Percentiles rank a stretch among this genome's conserved stretches.
phyloP scores from a whole-genome alignment of 2,113 vertebrate species.

The Oryzias javanicus region DNA sequence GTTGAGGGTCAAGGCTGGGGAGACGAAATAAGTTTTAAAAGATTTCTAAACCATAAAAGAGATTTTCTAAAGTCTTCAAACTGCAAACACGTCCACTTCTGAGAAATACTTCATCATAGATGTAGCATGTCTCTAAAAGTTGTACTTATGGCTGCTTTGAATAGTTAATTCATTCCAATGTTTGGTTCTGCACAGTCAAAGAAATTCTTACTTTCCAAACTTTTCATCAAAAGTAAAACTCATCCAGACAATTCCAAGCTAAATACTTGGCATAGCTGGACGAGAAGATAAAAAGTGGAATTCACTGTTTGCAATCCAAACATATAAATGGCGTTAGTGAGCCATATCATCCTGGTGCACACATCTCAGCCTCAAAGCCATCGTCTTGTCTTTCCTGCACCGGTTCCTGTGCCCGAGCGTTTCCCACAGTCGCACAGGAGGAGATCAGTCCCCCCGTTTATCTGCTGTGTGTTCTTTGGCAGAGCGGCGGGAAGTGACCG shows the following conservation, averaged over 20 bases:
- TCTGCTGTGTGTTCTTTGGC: constrained; percentile 89
- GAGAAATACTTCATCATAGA: too few species aligned
- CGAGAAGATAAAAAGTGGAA: constrained; percentile 27
- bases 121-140: too few species aligned
- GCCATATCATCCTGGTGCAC: constrained; percentile 45
- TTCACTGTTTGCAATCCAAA: constrained; percentile 54
- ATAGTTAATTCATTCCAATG: too few species aligned
- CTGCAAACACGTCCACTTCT: too few species aligned
- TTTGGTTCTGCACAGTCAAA: too few species aligned
- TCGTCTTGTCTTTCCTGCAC: constrained; percentile 65
- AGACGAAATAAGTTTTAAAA: too few species aligned
- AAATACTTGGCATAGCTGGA: constrained; percentile 24
- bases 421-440: constrained; percentile 82
- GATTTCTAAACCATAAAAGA: too few species aligned
- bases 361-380: constrained; percentile 56
- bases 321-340: constrained; percentile 46
- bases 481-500: constrained; percentile 86
- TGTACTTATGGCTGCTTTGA: too few species aligned
- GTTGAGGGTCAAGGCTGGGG: too few species aligned
- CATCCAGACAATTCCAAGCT: not conserved
- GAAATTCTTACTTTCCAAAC: not conserved
- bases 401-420: constrained; percentile 69
- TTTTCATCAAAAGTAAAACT: not conserved
- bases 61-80: too few species aligned
- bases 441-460: constrained; percentile 71